Percentiles rank a stretch among this genome's conserved stretches.
These are phyloP conservation scores for Sigmodon hispidus DNA, from an alignment of 2,113 vertebrate genomes.

Conservation along the genomic window DNA sequence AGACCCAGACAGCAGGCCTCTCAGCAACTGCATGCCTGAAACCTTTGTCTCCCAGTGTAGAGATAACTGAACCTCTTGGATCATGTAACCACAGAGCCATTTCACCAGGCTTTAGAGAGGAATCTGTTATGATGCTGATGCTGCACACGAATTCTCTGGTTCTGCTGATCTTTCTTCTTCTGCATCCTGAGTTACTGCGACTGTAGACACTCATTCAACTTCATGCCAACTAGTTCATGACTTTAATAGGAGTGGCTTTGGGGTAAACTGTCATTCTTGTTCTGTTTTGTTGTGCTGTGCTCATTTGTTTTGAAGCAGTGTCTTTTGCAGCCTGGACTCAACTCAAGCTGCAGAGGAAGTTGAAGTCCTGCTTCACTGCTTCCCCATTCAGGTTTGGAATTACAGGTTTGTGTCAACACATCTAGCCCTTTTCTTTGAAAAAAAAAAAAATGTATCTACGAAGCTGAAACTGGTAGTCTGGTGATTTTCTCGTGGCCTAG, in stretches of 20 bases:
- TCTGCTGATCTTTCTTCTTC: background rate
- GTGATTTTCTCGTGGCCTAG: background rate
- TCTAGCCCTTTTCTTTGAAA: background rate
- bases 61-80: background rate
- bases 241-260: background rate
- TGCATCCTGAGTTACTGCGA: background rate
- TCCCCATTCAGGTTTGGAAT: background rate
- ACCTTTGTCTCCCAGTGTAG: too few relatives aligned
- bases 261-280: background rate
- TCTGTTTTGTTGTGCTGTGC: background rate
- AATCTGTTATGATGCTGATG: background rate
- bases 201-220: background rate
- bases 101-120: background rate
- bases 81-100: background rate
- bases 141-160: background rate
- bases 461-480: background rate
- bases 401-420: background rate
- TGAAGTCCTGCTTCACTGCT: background rate
- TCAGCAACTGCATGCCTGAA: too few relatives aligned
- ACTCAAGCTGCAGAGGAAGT: background rate
- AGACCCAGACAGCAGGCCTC: too few relatives aligned
- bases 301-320: background rate
- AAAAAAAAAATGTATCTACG: background rate
- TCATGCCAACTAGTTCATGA: background rate
- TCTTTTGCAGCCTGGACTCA: background rate